These are phyloP conservation scores for Rhaphigaster nebulosa DNA, from an alignment of 2,888 invertebrate genomes.

Conservation along the genomic window DNA sequence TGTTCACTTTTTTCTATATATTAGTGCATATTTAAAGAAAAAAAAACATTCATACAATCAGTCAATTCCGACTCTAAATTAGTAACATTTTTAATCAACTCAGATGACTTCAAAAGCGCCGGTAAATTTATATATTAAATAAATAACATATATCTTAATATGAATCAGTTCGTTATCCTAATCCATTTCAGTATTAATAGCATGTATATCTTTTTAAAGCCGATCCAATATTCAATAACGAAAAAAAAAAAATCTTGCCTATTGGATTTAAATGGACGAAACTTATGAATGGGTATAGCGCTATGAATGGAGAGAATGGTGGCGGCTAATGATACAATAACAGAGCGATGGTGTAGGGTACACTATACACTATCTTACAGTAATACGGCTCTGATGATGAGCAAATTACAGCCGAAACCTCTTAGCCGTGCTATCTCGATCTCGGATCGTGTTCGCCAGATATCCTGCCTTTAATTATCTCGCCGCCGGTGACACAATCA, in stretches of 20 bases:
- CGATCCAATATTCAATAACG: not conserved
- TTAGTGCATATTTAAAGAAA: too few relatives aligned
- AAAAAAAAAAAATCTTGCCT: not conserved
- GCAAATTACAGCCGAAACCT: conserved; percentile 20
- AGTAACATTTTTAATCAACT: not conserved
- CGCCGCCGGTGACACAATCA: conserved; percentile 40
- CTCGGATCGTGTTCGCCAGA: conserved; percentile 7
- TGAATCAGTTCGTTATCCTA: not conserved
- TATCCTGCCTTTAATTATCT: conserved; percentile 40
- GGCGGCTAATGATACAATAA: conserved; percentile 10
- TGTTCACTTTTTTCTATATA: too few relatives aligned
- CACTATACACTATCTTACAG: not conserved
- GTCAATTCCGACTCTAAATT: too few relatives aligned
- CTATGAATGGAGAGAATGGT: conserved; percentile 1
- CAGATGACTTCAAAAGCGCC: not conserved
- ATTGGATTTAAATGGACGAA: conserved; percentile 8
- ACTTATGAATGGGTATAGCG: not conserved
- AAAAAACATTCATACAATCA: too few relatives aligned
- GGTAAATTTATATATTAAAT: not conserved
- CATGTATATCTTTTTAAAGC: not conserved
- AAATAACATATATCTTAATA: not conserved
- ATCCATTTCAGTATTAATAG: not conserved
- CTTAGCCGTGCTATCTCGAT: conserved; percentile 6
- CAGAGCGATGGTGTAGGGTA: not conserved
- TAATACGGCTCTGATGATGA: conserved; percentile 31